phyloP scores from a whole-genome alignment of 2,797 vertebrate genomes.

The Enteromius viviparus region DNA sequence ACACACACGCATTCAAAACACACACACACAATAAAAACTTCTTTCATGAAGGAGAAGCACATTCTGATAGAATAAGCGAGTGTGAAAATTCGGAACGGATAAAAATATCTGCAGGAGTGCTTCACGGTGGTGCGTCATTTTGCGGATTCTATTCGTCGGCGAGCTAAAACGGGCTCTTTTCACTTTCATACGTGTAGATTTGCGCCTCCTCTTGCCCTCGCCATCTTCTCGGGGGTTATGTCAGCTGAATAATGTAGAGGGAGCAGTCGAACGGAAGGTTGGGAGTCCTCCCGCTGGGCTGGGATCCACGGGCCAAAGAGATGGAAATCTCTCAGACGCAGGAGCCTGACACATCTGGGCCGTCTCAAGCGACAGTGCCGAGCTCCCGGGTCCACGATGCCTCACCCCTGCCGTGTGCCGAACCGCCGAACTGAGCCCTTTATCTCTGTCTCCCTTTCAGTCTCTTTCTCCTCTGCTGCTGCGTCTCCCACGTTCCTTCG shows the following conservation, averaged over 20 bases:
- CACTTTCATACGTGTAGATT: constrained; percentile 14
- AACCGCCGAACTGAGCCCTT: constrained; percentile 39
- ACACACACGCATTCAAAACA: constrained; percentile 19
- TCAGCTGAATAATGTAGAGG: constrained; percentile 47
- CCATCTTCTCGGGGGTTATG: constrained; percentile 34
- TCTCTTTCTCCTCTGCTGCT: neutral
- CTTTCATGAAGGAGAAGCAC: constrained; percentile 32
- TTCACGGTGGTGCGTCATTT: constrained; percentile 38
- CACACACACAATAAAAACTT: constrained; percentile 29
- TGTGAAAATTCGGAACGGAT: constrained; percentile 37
- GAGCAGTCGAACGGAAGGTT: constrained; percentile 19
- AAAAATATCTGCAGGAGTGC: constrained; percentile 45
- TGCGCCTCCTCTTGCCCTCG: constrained; percentile 13
- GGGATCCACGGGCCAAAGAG: constrained; percentile 42
- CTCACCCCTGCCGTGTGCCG: constrained; percentile 47
- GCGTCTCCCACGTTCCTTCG: constrained; percentile 13
- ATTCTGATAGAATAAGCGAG: constrained; percentile 34
- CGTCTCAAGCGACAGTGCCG: constrained; percentile 26
- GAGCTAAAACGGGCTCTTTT: constrained; percentile 29
- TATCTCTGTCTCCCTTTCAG: constrained; percentile 12
- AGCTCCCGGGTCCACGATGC: constrained; percentile 33
- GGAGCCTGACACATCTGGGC: constrained; percentile 51
- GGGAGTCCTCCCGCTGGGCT: constrained; percentile 43
- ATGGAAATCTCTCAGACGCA: constrained; percentile 48
- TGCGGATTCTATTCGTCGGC: neutral